Base-by-base conservation (phyloP, 2,888 invertebrate genomes). In the Oxystoma pomonae region DNA sequence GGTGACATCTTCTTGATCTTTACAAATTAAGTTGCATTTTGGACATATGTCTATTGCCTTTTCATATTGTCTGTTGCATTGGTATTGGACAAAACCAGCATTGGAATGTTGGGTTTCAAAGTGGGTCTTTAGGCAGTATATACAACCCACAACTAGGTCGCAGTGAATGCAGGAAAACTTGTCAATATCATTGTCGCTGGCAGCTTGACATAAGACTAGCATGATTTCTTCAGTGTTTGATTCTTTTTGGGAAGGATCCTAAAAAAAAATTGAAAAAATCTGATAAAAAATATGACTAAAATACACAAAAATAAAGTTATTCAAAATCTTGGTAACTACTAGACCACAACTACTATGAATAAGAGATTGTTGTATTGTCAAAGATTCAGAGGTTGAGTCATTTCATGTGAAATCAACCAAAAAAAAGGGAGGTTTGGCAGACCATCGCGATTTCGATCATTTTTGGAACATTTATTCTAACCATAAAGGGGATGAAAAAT, bases 101-200 rank as follows among this genome's bases (percentile, higher is more conserved):
- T 68, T 69, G 19, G 67, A 60, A 62, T 72, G 72, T 49, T 70
- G 62, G n/a, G 69, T 69, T 62, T 71, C 71, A 22, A 71, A 72
- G 58, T 72, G 72, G 5, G 71, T 70, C 64, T 72, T 72, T 2
- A 72, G 66, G 55, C 72, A 72, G 57, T 70, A 71, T 35, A 72
- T 65, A 59, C 72, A 72, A 7, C 71, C 70, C 2, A 61, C 58
- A 16, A 65, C 62, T 17, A 53, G 22, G 2, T 53, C 59, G 49
- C 67, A 67, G 2, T 7, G 20, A 55, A 64, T 67, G 20, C 67
- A 67, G 1, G 61, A 58, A 35, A 61, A 65, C 57, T 60, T 65
- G 56, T 66, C 60, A 62, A 68, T 59, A 52, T 59, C 50, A 63
- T 65, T 61, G 53, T 62, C 59, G 53, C 52, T 19, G 50, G 58